A percentile compares a stretch with the other conserved stretches of the same genome.
Conservation (phyloP, 2,113 vertebrate species). For the Accipiter cooperii region DNA sequence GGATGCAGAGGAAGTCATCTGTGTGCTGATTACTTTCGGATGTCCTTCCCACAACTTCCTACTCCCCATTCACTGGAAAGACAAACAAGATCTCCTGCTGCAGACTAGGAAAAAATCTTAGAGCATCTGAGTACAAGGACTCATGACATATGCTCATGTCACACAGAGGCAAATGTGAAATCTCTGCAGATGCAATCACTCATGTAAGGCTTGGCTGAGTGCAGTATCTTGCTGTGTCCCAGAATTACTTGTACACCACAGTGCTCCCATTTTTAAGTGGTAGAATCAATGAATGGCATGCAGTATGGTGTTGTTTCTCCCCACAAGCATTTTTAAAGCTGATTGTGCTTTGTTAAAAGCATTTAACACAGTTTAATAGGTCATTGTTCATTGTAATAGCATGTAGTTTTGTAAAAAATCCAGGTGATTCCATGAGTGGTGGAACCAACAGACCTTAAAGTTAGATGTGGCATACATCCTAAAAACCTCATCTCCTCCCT, state of each 20-base stretch:
- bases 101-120: neutral
- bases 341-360: neutral
- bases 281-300: neutral
- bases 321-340: neutral
- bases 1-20: neutral
- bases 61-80: neutral
- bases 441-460: neutral
- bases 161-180: neutral
- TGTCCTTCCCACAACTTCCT: neutral
- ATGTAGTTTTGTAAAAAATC: neutral
- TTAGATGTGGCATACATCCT: neutral
- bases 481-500: neutral
- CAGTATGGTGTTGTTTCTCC: neutral
- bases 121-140: neutral
- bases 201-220: neutral
- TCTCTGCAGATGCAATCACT: neutral
- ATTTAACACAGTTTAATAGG: neutral
- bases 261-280: neutral
- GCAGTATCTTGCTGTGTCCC: neutral
- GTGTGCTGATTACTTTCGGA: neutral
- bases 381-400: neutral
- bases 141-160: neutral
- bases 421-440: neutral
- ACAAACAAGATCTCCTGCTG: neutral
- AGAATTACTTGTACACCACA: neutral